These are phyloP conservation scores for Bubo bubo DNA, from an alignment of 2,113 vertebrate species.

Conservation along the genomic window DNA sequence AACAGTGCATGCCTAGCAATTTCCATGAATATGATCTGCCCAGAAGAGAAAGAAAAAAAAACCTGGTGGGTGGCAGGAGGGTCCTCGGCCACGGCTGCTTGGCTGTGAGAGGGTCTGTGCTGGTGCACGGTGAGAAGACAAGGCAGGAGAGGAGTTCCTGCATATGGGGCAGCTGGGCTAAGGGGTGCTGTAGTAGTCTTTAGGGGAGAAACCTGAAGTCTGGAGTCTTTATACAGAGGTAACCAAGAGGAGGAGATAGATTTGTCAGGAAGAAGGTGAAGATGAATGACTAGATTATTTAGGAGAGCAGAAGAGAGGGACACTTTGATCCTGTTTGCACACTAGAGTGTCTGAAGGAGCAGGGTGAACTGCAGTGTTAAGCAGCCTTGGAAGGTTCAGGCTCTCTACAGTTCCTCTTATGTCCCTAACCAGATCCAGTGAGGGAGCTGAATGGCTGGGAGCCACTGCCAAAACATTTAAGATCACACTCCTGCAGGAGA, in stretches of 20 bases:
- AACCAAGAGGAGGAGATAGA: background rate
- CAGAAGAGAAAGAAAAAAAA: background rate
- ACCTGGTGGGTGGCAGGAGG: background rate
- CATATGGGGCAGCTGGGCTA: background rate
- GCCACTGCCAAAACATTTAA: background rate
- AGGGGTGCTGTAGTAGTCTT: background rate
- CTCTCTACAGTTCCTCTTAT: background rate
- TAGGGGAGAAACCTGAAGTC: background rate
- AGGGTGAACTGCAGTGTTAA: background rate
- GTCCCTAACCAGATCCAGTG: background rate
- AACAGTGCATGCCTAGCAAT: background rate
- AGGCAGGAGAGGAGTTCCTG: background rate
- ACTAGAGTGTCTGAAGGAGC: background rate
- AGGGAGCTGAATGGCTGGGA: background rate
- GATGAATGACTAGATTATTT: background rate
- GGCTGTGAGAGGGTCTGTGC: background rate
- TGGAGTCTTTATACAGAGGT: background rate
- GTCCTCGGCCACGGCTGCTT: fast-evolving
- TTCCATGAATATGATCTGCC: background rate
- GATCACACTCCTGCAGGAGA: background rate
- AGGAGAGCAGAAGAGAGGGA: background rate
- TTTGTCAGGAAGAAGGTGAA: background rate
- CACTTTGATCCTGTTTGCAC: background rate
- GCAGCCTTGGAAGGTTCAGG: background rate
- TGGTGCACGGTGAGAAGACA: background rate